Base-by-base conservation (phyloP, 2,113 vertebrate species). In the Equus przewalskii region DNA sequence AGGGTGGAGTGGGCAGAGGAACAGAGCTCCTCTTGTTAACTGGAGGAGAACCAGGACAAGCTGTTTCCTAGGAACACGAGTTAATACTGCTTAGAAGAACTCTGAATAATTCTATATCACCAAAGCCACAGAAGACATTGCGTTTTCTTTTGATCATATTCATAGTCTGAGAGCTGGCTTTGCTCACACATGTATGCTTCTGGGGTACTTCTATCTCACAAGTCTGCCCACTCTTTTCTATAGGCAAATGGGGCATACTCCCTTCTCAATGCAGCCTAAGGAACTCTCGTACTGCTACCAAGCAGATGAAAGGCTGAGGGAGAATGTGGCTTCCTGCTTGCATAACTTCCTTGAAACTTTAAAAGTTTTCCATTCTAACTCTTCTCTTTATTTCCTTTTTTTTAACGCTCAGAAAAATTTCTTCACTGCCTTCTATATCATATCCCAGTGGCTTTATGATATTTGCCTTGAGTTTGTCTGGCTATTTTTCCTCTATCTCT, bases 341-440 rank as follows among this genome's bases (percentile, higher is more conserved):
- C 4, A 33, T 28, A 89, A 84, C 7, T 89, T 94, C 41, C 67
- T 70, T 73, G 19, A 67, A 86, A 86, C 12, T 76, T 72, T 70
- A 36, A 73, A 92, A 82, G 22, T 72, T 44, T 93, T 91, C 72
- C 24, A 72, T 65, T 95, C 19, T 93, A 96, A 94, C 1, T 26
- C 28, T 65, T 19, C 26, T 69, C 5, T 85, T 85, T 78, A 36
- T 78, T 73, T 96, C 28, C 26, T 44, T 78, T 6, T 51, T 16
- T 67, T 26, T 44, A 36, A 86, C 24, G 7, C 10, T 94, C 51
- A 79, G 41, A 18, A 67, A 91, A 81, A 85, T 44, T 54, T 80
- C 46, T 72, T 14, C 33, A 76, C 41, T 65, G 76, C 24, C n/a
- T 89, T 56, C 22, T 56, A 16, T 46, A 19, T 64, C 49, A 65